phyloP scores from a whole-genome alignment of 2,888 invertebrate species.

The Orthosia gracilis region DNA sequence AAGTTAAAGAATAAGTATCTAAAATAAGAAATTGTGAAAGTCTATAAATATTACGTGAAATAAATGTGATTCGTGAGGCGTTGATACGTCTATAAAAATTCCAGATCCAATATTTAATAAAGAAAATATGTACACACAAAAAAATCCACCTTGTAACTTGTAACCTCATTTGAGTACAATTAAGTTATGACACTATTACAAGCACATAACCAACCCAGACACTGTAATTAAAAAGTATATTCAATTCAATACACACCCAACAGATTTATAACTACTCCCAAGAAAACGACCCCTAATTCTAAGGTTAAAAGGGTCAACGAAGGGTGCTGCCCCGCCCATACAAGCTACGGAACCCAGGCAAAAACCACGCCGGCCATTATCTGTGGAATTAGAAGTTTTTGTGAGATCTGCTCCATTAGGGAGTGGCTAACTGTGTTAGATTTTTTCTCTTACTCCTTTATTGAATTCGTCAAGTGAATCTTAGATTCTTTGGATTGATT shows the following conservation, averaged over 20 bases:
- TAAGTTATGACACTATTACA: neutral
- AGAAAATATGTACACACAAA: neutral
- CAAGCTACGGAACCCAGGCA: conserved; percentile 70
- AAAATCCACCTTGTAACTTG: too few species aligned
- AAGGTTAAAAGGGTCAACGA: conserved; percentile 48
- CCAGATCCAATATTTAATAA: neutral
- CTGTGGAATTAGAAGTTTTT: conserved; percentile 82
- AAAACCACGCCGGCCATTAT: conserved; percentile 77
- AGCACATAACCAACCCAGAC: neutral
- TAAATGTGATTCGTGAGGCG: neutral
- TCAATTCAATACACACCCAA: conserved; percentile 24
- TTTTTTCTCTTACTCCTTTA: conserved; percentile 69
- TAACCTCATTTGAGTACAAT: neutral
- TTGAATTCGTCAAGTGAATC: conserved; percentile 58
- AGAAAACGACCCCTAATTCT: conserved; percentile 55
- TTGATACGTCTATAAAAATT: neutral
- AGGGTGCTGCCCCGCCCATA: conserved; percentile 67
- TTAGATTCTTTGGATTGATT: conserved; percentile 30
- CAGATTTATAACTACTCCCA: conserved; percentile 48
- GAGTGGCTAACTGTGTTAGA: conserved; percentile 74
- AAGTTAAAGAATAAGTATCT: too few species aligned
- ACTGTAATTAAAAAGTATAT: conserved; percentile 7
- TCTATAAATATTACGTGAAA: neutral
- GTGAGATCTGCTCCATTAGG: conserved; percentile 75
- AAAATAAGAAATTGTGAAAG: too few species aligned